Percentiles rank a stretch among this genome's conserved stretches.
Evolutionary conservation across 2,888 invertebrate genomes (phyloP).

Genomic region (Cosmia pyralina): DNA sequence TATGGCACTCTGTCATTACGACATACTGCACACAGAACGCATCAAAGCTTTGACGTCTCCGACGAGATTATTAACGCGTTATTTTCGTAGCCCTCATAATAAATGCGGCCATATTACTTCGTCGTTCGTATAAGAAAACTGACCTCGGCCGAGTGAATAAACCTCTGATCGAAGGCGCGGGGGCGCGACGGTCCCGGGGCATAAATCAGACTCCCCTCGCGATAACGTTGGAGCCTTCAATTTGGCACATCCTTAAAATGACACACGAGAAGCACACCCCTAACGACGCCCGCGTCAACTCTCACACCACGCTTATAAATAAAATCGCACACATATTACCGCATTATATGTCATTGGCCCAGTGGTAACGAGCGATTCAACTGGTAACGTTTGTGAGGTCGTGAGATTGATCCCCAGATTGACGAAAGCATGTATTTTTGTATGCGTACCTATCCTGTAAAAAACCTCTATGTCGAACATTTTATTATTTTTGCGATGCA

Average conservation of each 20-base stretch:
- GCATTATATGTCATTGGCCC: slow-evolving; percentile 63
- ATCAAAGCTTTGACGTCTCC: slow-evolving; percentile 57
- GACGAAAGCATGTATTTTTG: not conserved
- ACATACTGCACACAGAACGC: slow-evolving; percentile 42
- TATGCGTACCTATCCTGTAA: not conserved
- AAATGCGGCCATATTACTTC: slow-evolving; percentile 76
- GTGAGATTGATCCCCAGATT: slow-evolving; percentile 29
- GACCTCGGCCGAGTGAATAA: slow-evolving; percentile 88
- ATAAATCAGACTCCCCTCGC: slow-evolving; percentile 89
- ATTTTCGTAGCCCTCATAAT: slow-evolving; percentile 76
- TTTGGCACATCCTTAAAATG: slow-evolving; percentile 91
- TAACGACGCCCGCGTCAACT: slow-evolving; percentile 86
- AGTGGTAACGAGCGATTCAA: slow-evolving; percentile 51
- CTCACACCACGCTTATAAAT: slow-evolving; percentile 79
- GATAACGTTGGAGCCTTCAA: slow-evolving; percentile 89
- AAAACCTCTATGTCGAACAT: not conserved
- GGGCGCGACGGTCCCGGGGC: slow-evolving; percentile 79
- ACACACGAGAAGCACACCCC: slow-evolving; percentile 88
- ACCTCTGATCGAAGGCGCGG: slow-evolving; percentile 84
- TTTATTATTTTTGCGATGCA: not conserved
- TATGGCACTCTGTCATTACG: slow-evolving; percentile 32
- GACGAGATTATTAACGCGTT: slow-evolving; percentile 66
- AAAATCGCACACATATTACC: slow-evolving; percentile 69
- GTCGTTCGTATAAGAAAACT: slow-evolving; percentile 83
- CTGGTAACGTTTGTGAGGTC: slow-evolving; percentile 8